Conservation (phyloP, 2,113 vertebrate genomes). For the Plotosus lineatus region DNA sequence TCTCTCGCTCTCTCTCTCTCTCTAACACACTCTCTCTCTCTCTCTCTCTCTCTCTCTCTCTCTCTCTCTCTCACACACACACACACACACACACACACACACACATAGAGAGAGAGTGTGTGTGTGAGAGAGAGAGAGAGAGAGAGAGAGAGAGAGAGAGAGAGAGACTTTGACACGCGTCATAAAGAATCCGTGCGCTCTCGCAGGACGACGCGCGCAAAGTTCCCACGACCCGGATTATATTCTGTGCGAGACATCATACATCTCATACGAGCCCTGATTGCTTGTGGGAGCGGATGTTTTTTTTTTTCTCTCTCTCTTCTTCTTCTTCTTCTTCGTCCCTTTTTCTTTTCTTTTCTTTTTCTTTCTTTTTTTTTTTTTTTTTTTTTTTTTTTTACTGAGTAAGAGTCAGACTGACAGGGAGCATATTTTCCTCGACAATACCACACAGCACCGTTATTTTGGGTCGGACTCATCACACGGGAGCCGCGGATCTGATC, state of each 20-base stretch:
- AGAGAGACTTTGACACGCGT: conserved; percentile 2
- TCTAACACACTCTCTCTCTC: neutral
- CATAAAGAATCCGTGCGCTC: neutral
- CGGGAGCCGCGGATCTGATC: neutral
- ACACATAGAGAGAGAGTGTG: neutral
- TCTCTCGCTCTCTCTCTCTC: neutral
- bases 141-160: conserved; percentile 22
- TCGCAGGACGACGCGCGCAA: conserved; percentile 18
- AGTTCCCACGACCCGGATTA: conserved; percentile 31
- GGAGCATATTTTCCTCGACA: conserved; percentile 46
- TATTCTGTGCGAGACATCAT: conserved; percentile 8
- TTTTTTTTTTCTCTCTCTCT: neutral
- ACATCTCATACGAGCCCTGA: conserved; percentile 5
- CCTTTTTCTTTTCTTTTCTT: neutral
- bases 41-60: neutral
- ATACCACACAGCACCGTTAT: conserved; percentile 37
- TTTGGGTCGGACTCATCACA: neutral
- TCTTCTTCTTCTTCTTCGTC: too few species aligned
- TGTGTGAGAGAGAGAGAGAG: neutral
- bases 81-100: neutral
- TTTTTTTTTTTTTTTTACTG: neutral
- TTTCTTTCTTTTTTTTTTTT: neutral
- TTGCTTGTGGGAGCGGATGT: conserved; percentile 23
- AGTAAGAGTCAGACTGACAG: conserved; percentile 47
- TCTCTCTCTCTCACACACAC: neutral